A percentile compares a stretch with the other conserved stretches of the same genome.
These are phyloP conservation scores for Ceryle rudis DNA, from an alignment of 2,797 vertebrate species.

Conservation along the genomic window DNA sequence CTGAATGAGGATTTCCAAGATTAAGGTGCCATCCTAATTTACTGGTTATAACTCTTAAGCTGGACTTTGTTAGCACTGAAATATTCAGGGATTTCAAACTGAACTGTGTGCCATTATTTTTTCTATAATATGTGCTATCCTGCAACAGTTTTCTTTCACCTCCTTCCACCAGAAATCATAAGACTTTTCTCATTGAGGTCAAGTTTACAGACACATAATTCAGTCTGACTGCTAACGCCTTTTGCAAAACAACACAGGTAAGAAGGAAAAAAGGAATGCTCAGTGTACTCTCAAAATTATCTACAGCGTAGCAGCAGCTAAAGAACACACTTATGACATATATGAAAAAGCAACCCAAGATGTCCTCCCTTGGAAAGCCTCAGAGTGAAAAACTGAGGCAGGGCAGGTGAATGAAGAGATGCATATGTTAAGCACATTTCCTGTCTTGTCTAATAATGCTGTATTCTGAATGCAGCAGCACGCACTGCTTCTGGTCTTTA, in stretches of 20 bases:
- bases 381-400: background rate
- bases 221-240: background rate
- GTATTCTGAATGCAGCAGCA: slow-evolving; percentile 18
- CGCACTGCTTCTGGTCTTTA: background rate
- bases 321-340: background rate
- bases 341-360: background rate
- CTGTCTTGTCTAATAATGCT: background rate
- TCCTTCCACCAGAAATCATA: background rate
- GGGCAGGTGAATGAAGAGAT: background rate
- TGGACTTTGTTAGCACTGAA: background rate
- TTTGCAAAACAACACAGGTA: background rate
- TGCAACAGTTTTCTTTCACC: background rate
- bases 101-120: background rate
- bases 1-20: background rate
- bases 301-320: background rate
- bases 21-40: background rate
- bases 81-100: background rate
- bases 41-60: background rate
- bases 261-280: background rate
- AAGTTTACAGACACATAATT: background rate
- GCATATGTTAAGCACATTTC: background rate
- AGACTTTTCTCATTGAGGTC: background rate
- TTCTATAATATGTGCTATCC: background rate
- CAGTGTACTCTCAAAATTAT: background rate
- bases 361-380: background rate